Percentiles rank a stretch among this genome's conserved stretches.
phyloP scores from a whole-genome alignment of 1,140 invertebrate species.

The Agrypnia vestita region DNA sequence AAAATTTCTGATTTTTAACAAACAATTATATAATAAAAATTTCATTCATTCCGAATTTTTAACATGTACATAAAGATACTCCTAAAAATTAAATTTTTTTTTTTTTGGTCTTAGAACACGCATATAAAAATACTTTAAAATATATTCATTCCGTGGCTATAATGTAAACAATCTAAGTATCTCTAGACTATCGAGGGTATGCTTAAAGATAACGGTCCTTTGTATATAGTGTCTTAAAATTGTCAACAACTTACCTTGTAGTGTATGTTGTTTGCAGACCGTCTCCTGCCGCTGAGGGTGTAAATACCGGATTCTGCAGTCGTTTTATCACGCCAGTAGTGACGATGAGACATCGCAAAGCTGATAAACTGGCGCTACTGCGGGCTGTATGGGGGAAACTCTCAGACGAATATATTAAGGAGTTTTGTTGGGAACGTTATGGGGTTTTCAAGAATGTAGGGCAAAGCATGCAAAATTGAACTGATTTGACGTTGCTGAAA shows the following conservation, averaged over 20 bases:
- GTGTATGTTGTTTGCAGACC: background rate
- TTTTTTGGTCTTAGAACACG: too few species aligned
- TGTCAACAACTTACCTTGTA: background rate
- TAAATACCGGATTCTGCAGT: slow-evolving; percentile 28
- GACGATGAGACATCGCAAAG: slow-evolving; percentile 37
- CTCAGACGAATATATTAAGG: slow-evolving; percentile 24
- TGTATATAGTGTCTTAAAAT: background rate
- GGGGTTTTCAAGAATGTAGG: background rate
- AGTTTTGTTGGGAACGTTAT: background rate
- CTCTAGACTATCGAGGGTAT: background rate
- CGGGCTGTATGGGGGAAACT: slow-evolving; percentile 8
- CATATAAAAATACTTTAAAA: too few species aligned
- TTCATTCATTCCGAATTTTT: too few species aligned
- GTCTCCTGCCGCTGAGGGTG: background rate
- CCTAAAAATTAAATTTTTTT: too few species aligned
- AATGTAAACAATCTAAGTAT: too few species aligned
- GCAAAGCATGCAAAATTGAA: background rate
- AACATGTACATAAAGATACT: too few species aligned
- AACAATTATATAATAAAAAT: too few species aligned
- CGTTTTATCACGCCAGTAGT: slow-evolving; percentile 36
- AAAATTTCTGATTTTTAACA: too few species aligned
- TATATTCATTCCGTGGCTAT: too few species aligned
- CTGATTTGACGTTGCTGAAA: too few species aligned
- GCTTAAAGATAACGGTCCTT: background rate
- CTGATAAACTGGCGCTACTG: slow-evolving; percentile 32